These are phyloP conservation scores for Parapsyche elsis DNA, from an alignment of 1,140 invertebrate genomes.

Conservation along the genomic window DNA sequence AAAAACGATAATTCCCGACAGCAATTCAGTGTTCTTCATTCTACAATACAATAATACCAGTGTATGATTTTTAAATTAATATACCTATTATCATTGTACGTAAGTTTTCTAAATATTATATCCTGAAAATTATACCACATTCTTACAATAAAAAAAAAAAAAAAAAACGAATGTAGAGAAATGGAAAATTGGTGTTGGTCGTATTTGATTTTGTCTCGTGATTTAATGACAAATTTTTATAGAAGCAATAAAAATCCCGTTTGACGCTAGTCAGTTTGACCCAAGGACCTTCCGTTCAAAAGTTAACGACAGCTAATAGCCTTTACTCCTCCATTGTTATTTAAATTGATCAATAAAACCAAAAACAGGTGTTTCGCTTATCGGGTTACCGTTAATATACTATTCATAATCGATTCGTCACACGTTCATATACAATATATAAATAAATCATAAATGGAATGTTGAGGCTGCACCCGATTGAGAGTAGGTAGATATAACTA, in stretches of 20 bases:
- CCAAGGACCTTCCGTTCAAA: conserved; percentile 32
- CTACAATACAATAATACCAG: too few species aligned
- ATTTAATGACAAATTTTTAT: conserved; percentile 14
- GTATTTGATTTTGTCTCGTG: neutral
- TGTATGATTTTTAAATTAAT: too few species aligned
- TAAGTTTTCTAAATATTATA: too few species aligned
- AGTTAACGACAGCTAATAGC: conserved; percentile 34
- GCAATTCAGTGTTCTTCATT: too few species aligned
- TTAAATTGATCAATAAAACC: conserved; percentile 29
- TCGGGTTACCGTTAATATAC: conserved; percentile 31
- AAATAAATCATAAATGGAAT: neutral
- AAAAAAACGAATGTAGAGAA: neutral
- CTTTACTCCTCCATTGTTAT: conserved; percentile 29
- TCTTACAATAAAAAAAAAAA: too few species aligned
- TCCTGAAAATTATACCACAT: too few species aligned
- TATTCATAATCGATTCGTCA: conserved; percentile 36
- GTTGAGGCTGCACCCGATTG: neutral
- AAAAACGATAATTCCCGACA: too few species aligned
- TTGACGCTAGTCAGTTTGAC: conserved; percentile 26
- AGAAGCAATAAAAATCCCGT: conserved; percentile 30
- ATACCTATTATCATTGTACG: too few species aligned
- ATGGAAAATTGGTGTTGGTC: neutral
- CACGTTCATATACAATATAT: neutral
- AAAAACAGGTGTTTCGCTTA: conserved; percentile 35
- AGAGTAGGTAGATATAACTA: neutral